Evolutionary conservation across 1,140 invertebrate species (phyloP), one percentile per base, ranked within the genome.

Genomic region (Drosophila lacteicornis): DNA sequence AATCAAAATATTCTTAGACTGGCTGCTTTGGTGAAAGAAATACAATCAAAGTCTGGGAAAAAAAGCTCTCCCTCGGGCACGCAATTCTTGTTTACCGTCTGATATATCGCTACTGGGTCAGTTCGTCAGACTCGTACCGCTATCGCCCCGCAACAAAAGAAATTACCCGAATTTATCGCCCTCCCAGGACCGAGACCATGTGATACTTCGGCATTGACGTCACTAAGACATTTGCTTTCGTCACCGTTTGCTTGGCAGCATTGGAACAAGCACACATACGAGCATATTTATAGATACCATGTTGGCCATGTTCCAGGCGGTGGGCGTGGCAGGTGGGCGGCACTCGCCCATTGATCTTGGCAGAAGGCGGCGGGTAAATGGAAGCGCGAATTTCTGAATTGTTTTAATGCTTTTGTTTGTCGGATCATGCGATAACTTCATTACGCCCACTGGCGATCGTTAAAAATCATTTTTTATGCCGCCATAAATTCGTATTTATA

Each of bases 401-500:
- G 69, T 51, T 73, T 73, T 30, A 58, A 73, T 73, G 69, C 51
- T 71, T 33, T 73, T 71, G 65, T 71, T 71, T 71, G 68, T 11
- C 43, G 7, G 50, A 70, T 73, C 66, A 36, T 19, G 66, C 69
- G 69, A 73, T 73, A 71, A 73, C 67, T 73, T 71, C 69, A 73
- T 73, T 59, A 71, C 36, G 40, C 30, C 46, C 53, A 15, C 46
- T 36, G 15, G 19, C 17, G 55, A 50, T 51, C 70, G 68, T 73
- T 60, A 73, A 74, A 60, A 74, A 73, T 73, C 45, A 73, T 73
- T 73, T 71, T 73, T 73, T 60, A 73, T 46, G 46, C 70, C 27
- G 40, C 53, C 70, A 74, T 74, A 73, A 74, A 74, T 47, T 74
- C 27, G 68, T 74, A 74, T 74, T 74, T 74, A 74, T 74, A 73